Evolutionary conservation across 2,888 invertebrate genomes (phyloP), one percentile per base, ranked within the genome.

Genomic region (Pristionchus mayeri): DNA sequence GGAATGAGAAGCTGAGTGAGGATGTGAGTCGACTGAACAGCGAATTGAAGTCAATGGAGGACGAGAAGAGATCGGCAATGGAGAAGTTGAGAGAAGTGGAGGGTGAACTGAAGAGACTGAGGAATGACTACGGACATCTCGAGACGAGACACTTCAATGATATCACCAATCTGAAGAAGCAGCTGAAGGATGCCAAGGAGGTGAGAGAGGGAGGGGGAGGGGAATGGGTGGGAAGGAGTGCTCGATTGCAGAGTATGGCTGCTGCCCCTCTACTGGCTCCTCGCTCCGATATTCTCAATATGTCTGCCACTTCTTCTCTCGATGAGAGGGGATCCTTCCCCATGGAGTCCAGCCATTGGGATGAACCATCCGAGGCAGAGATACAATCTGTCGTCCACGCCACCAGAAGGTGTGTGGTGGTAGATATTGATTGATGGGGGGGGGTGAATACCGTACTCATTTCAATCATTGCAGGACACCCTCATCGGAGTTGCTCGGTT

Each of bases 111-210:
- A 88, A 88, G 78, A 80, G 86, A 44, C 37, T 84, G 48, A 75
- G 85, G 37, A 81, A 48, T n/a, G 88, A 88, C 11, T 87, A 87
- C 85, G 21, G 52, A 16, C 87, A 87, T 50, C 82, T 89, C 18
- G 88, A 89, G 57, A 86, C 87, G 18, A 86, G 86, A 67, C 85
- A 87, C 50, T 89, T 88, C 89, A 85, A 88, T 83, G 86, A 88
- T 37, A 86, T 84, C 16, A 86, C 83, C 60, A 79, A 85, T 13
- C 30, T 86, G 18, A 87, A 87, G 82, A 85, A 84, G 76, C 67
- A 86, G 48, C 78, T 88, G 30, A 85, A 88, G 37, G 83, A 82
- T 13, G 63, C 80, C 27, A 34, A 50, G 27, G 50, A 50, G 48
- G 76, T 48, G 11, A 30, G 48, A 9, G 44, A 13, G 44, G 44